Evolutionary conservation across 2,888 invertebrate species (phyloP), one percentile per base, ranked within the genome.

Genomic region (Biston stratarius): DNA sequence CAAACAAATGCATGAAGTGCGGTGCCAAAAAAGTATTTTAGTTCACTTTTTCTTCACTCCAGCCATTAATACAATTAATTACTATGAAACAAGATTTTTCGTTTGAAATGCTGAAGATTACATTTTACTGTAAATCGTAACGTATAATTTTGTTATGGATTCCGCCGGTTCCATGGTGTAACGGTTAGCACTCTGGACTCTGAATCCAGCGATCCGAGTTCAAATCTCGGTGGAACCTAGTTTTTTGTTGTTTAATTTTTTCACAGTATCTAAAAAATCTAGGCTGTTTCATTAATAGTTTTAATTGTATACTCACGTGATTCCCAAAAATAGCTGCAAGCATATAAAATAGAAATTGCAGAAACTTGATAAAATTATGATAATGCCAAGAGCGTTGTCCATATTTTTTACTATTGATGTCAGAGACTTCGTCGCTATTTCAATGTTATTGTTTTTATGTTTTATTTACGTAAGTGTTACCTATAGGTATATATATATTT

Each of bases 161-260:
- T 0, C 5, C 67, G 77, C 67, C 73, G 95, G 95, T 95, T 93
- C 95, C 95, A 95, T 95, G 95, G 95, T 95, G 95, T 96, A 96
- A 96, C 95, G 96, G 96, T 96, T 95, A 96, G 96, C 96, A 96
- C 96, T 96, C 95, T 96, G 96, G 96, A 96, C 96, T 96, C 94
- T 96, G 96, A 96, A 96, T 96, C 96, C 96, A 96, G 95, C 95
- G 96, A 96, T 96, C 96, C 95, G 96, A 96, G 96, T 96, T 96
- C 96, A 96, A 96, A 95, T 96, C 96, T 96, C 96, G 96, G 96
- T 96, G 96, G 96, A 94, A 96, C 96, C 96, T 92, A 80, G 15
- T 0, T 49, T 78, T 79, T 78, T 80, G 15, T 2, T 58, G 5
- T 14, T 15, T 24, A 24, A 2, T 2, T 33, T 33, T n/a, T 45